phyloP scores from a whole-genome alignment of 1,140 invertebrate species.

The Temnothorax curvispinosus region DNA sequence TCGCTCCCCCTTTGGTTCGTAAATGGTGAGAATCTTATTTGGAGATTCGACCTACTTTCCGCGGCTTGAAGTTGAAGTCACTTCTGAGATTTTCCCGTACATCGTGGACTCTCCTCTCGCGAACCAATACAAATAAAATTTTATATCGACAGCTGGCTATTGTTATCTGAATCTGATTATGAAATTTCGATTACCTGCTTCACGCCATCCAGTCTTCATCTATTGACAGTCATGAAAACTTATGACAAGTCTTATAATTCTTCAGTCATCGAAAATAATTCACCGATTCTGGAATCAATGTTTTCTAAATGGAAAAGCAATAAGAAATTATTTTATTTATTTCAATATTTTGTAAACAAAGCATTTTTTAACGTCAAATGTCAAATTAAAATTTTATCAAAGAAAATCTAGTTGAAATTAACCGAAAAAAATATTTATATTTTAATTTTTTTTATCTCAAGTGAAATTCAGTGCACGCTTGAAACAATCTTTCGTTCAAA shows the following conservation, averaged over 20 bases:
- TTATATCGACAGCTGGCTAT: background rate
- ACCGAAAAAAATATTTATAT: background rate
- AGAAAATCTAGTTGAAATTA: background rate
- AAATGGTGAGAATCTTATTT: slow-evolving; percentile 52
- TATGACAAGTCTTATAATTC: background rate
- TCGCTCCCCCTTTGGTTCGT: slow-evolving; percentile 14
- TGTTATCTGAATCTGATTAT: background rate
- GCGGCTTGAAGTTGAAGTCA: slow-evolving; percentile 36
- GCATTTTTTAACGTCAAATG: background rate
- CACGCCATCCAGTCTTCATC: background rate
- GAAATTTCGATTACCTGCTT: background rate
- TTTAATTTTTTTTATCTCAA: background rate
- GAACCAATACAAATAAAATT: slow-evolving; percentile 33
- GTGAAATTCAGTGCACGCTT: background rate
- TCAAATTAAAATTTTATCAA: background rate
- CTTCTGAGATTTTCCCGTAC: slow-evolving; percentile 29
- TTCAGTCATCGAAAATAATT: background rate
- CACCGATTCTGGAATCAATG: background rate
- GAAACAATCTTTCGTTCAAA: background rate
- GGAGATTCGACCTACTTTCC: slow-evolving; percentile 51
- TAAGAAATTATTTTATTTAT: background rate
- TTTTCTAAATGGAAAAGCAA: background rate
- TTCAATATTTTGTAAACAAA: background rate
- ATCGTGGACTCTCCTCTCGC: background rate
- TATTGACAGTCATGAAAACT: background rate